Conservation (phyloP, 1,140 invertebrate species). For the Marisa cornuarietis region DNA sequence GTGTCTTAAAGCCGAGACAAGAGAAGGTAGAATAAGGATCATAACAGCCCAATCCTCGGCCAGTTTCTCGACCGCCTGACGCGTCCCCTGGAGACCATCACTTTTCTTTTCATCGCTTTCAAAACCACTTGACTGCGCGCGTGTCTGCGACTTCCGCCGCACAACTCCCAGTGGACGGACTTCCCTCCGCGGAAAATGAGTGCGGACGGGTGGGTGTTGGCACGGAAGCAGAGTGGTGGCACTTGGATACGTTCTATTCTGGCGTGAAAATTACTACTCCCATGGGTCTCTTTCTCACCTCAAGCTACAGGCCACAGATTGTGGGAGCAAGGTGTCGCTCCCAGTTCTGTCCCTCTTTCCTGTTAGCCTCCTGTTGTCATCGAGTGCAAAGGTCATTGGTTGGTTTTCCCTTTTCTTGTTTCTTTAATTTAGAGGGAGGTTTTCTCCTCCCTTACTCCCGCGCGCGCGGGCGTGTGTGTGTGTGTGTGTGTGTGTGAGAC, state of each 20-base stretch:
- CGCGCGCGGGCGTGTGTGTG: conserved; percentile 4
- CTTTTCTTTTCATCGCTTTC: background rate
- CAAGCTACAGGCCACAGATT: background rate
- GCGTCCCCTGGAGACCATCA: background rate
- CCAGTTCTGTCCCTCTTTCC: background rate
- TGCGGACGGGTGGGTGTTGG: background rate
- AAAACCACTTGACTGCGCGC: conserved; percentile 9
- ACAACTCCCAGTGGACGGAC: conserved; percentile 1
- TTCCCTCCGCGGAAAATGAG: conserved; percentile 3
- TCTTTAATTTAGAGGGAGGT: background rate
- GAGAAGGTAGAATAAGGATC: no score
- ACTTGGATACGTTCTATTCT: conserved; percentile 2
- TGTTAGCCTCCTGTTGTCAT: background rate
- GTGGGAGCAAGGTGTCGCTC: background rate
- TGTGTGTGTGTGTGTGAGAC: conserved; percentile 3
- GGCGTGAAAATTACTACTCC: conserved; percentile 15
- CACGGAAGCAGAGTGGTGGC: background rate
- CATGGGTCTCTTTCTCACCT: conserved; percentile 16
- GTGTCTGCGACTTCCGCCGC: conserved; percentile 17
- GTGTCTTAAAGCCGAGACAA: no score
- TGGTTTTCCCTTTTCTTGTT: background rate
- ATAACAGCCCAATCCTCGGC: no score
- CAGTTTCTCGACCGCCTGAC: background rate
- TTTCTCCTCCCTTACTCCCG: background rate
- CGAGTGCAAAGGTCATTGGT: background rate